Conservation (phyloP, 1,140 invertebrate species). For the Tetramorium alpestre region DNA sequence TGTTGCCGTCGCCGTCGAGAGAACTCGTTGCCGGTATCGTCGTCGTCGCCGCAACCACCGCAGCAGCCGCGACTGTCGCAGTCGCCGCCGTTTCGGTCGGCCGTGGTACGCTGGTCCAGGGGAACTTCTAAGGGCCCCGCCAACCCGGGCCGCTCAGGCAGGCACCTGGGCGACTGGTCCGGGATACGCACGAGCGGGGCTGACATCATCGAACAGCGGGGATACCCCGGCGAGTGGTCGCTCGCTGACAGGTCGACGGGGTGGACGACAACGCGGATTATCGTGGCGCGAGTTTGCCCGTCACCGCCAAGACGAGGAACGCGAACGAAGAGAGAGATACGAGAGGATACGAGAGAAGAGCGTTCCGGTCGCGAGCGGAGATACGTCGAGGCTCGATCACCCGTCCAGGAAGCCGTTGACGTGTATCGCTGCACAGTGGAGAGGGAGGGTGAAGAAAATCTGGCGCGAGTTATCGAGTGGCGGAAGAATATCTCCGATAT, state of each 20-base stretch:
- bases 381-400: conserved; percentile 18
- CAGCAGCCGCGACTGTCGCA: conserved; percentile 24
- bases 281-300: conserved; percentile 12
- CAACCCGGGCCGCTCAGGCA: conserved; percentile 73
- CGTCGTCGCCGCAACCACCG: conserved; percentile 22
- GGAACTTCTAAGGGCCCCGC: conserved; percentile 80
- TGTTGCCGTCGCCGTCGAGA: conserved; percentile 53
- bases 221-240: conserved; percentile 15
- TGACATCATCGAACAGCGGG: conserved; percentile 70
- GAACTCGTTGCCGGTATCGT: conserved; percentile 22
- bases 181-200: conserved; percentile 77
- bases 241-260: conserved; percentile 25
- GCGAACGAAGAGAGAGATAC: conserved; percentile 15
- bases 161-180: conserved; percentile 73
- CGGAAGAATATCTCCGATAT: not conserved
- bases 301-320: conserved; percentile 13
- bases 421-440: conserved; percentile 1
- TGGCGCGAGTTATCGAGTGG: conserved; percentile 16
- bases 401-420: conserved; percentile 11
- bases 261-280: conserved; percentile 11
- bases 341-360: not conserved
- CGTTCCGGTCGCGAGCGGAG: conserved; percentile 13
- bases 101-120: conserved; percentile 70
- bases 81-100: conserved; percentile 38
- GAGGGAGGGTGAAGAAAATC: not conserved